Evolutionary conservation across 2,113 vertebrate species (phyloP), one percentile per base, ranked within the genome.

Genomic region (Ailuropoda melanoleuca): DNA sequence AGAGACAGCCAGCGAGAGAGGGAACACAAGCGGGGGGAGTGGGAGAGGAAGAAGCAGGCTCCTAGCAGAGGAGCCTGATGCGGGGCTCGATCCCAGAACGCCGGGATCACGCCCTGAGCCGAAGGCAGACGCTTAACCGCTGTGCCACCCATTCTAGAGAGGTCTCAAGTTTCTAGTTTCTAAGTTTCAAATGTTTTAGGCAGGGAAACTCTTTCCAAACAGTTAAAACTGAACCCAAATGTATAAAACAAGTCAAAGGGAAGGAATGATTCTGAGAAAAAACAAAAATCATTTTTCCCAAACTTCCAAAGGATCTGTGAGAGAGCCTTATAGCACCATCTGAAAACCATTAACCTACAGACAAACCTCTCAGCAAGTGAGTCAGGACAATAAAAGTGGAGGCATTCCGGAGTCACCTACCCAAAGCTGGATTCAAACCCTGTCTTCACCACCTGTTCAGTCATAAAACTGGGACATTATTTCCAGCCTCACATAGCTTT

Each of bases 161-260:
- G 24, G 55, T 55, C 39, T 82, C 77, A 15, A 39, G 43, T 50
- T 77, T 75, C 70, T 43, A n/a, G n/a, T n/a, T n/a, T n/a, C n/a
- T n/a, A n/a, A n/a, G n/a, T n/a, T n/a, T n/a, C n/a, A 88, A 29
- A 74, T 39, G 53, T 74, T 94, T 92, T 74, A 81, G 46, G 64
- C 77, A 82, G 39, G 78, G 37, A 86, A 88, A 77, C 17, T 90
- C 80, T 92, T 93, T 88, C 48, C 53, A 96, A 58, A 85, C 29
- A 39, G 19, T 39, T 39, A 60, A 46, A 39, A 74, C 48, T 58
- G n/a, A 90, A 48, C 29, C 74, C 31, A 82, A 90, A 77, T 31
- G 14, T 26, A 12, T 66, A 93, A 66, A 95, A 84, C 62, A 92
- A 95, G 78, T 46, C 74, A 50, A 80, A 89, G 24, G 23, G 37